A percentile compares a stretch with the other conserved stretches of the same genome.
Conservation (phyloP, 2,888 invertebrate genomes). For the Lasioglossum vierecki region DNA sequence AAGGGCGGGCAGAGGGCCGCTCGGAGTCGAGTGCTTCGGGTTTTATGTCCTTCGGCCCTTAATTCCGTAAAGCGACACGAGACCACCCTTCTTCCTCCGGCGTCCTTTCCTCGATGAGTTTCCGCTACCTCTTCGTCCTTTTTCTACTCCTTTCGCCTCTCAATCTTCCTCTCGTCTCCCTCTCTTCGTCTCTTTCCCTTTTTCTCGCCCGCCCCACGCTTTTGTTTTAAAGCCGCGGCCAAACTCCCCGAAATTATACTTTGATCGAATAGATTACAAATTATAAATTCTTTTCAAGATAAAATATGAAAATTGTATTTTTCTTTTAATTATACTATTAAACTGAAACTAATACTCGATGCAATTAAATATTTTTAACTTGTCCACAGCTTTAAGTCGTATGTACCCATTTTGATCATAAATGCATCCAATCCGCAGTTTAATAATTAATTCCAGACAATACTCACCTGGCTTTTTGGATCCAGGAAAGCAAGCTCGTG, state of each 20-base stretch:
- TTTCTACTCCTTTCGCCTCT: slow-evolving; percentile 13
- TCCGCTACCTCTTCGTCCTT: slow-evolving; percentile 42
- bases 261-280: too few species aligned
- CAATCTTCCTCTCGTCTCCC: slow-evolving; percentile 9
- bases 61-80: slow-evolving; percentile 72
- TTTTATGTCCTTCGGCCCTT: slow-evolving; percentile 73
- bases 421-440: too few species aligned
- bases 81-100: slow-evolving; percentile 36
- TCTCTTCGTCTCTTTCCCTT: neutral
- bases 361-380: too few species aligned
- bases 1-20: slow-evolving; percentile 32
- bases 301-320: too few species aligned
- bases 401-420: too few species aligned
- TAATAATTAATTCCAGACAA: neutral
- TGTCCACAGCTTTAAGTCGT: too few species aligned
- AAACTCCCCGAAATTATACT: neutral
- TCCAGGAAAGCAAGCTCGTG: neutral
- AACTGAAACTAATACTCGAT: too few species aligned
- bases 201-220: neutral
- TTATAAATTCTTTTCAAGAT: too few species aligned
- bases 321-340: too few species aligned
- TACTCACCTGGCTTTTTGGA: neutral
- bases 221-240: neutral
- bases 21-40: slow-evolving; percentile 58
- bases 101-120: slow-evolving; percentile 56